These are phyloP conservation scores for Magallana nippona DNA, from an alignment of 2,888 invertebrate genomes.

Conservation along the genomic window DNA sequence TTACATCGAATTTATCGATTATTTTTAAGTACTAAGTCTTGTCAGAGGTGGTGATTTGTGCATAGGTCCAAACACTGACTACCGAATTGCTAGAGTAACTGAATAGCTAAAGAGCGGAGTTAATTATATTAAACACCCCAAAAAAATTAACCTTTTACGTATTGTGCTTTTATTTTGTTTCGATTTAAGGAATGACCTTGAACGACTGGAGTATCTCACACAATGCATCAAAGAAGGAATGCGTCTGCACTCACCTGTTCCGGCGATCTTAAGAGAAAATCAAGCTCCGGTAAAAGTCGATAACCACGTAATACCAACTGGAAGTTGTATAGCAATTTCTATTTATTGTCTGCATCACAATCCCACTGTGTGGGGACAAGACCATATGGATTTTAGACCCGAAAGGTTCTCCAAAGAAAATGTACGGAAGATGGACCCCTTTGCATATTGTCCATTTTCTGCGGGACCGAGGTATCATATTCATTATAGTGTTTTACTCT, in stretches of 20 bases:
- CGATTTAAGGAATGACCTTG: slow-evolving; percentile 67
- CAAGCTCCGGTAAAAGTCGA: slow-evolving; percentile 65
- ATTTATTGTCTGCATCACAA: slow-evolving; percentile 74
- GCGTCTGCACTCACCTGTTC: slow-evolving; percentile 71
- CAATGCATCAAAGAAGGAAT: slow-evolving; percentile 73
- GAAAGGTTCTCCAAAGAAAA: slow-evolving; percentile 70
- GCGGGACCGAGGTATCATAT: slow-evolving; percentile 72
- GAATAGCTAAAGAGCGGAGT: too few species aligned
- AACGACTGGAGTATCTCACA: slow-evolving; percentile 65
- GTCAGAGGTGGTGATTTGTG: too few species aligned
- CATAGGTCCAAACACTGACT: too few species aligned
- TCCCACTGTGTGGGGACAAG: slow-evolving; percentile 71
- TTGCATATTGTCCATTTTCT: slow-evolving; percentile 72
- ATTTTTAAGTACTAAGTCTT: too few species aligned
- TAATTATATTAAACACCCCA: too few species aligned
- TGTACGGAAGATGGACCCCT: slow-evolving; percentile 66
- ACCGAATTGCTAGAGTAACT: too few species aligned
- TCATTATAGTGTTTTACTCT: background rate
- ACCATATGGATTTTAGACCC: slow-evolving; percentile 62
- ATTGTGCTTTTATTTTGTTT: too few species aligned
- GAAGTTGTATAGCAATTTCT: slow-evolving; percentile 62
- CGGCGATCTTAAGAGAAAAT: slow-evolving; percentile 65
- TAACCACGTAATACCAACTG: slow-evolving; percentile 64
- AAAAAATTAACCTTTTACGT: too few species aligned
- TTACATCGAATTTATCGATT: too few species aligned